Evolutionary conservation across 2,113 vertebrate species (phyloP).

Genomic region (Lasiurus cinereus): DNA sequence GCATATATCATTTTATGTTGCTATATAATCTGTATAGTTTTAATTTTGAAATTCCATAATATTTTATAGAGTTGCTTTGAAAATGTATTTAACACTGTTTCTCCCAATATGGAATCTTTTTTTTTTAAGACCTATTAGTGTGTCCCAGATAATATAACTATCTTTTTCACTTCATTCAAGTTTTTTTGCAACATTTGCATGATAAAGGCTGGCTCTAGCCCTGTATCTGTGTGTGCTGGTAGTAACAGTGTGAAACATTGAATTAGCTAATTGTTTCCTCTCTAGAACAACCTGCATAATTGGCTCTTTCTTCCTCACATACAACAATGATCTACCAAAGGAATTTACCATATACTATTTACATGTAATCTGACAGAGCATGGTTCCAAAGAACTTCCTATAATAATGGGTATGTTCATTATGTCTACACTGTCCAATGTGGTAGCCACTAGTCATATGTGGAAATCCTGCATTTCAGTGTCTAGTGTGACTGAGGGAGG

Average conservation of each 20-base stretch:
- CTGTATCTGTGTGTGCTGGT: not conserved
- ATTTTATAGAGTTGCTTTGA: not conserved
- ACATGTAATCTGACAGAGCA: not conserved
- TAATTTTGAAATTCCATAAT: constrained; percentile 38
- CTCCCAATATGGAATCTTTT: not conserved
- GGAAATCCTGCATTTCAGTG: not conserved
- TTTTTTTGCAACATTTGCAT: not conserved
- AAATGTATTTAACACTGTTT: not conserved
- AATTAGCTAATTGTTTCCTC: not conserved
- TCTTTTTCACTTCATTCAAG: not conserved
- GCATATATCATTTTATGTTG: constrained; percentile 35
- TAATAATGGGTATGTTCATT: not conserved
- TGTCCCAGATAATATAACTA: not conserved
- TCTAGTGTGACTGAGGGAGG: not conserved
- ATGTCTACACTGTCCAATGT: not conserved
- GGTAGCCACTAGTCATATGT: not conserved
- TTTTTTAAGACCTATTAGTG: not conserved
- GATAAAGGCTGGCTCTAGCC: not conserved
- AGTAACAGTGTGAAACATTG: not conserved
- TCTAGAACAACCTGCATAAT: not conserved
- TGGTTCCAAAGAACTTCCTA: not conserved
- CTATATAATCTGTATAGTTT: not conserved
- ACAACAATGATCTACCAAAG: not conserved
- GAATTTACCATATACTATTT: not conserved
- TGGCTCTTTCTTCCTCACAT: not conserved